Evolutionary conservation across 2,797 vertebrate genomes (phyloP), one percentile per base, ranked within the genome.

Genomic region (Esox masquinongy): DNA sequence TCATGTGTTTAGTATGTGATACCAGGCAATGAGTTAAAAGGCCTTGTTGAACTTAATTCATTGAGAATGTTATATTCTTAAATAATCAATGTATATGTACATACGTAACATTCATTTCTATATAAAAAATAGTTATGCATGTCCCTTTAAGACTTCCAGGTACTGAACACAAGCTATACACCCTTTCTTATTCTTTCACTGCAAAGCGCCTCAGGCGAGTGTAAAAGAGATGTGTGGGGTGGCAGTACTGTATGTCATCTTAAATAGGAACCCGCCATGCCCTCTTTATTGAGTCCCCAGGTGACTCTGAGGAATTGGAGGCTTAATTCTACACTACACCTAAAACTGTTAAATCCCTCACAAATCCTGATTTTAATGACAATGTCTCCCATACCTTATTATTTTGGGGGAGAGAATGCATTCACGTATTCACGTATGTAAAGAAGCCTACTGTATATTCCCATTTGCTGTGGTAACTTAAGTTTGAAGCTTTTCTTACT

Each of bases 251-350:
- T 88, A 47, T 47, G 90, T 91, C 88, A 81, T 89, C 88, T 91
- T 92, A 90, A 92, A 91, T 87, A 84, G 85, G 91, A 89, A 90
- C 87, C 82, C 86, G 88, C 87, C 88, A 84, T 56, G 88, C 83
- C 85, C 90, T 89, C 90, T 93, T 93, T 93, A 93, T 93, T 91
- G 87, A 87, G 88, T 85, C 86, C 91, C 87, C 78, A 67, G 82
- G 86, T 89, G 79, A 79, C 69, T 34, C 53, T 63, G 53, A 63
- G 81, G 90, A 91, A 90, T 79, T 79, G 82, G 91, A 90, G 91
- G 89, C 91, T 90, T 80, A 90, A 87, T 88, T 86, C 85, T 73
- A 29, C 82, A 84, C 88, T 89, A 82, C 90, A 91, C 53, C 77
- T 80, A 83, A 87, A 81, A 80, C 87, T 78, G 69, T 75, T 72